These are phyloP conservation scores for Zaprionus taronus DNA, from an alignment of 1,140 invertebrate species.

Conservation along the genomic window DNA sequence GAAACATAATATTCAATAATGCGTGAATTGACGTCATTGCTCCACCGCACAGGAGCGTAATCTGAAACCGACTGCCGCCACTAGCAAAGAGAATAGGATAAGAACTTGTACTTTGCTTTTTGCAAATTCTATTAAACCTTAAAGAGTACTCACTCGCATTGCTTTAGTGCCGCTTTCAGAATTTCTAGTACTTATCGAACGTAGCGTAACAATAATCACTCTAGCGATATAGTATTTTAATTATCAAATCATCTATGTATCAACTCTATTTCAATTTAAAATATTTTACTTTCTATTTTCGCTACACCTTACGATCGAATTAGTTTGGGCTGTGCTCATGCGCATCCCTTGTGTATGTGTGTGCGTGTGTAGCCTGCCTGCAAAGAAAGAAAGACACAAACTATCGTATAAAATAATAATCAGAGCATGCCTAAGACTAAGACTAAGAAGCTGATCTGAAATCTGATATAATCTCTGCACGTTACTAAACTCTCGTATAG, in stretches of 20 bases:
- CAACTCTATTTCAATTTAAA: constrained; percentile 34
- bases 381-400: constrained; percentile 19
- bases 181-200: constrained; percentile 4
- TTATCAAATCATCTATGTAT: constrained; percentile 23
- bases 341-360: constrained; percentile 43
- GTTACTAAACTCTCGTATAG: constrained; percentile 58
- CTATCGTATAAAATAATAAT: not conserved
- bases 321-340: constrained; percentile 43
- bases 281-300: constrained; percentile 67
- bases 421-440: constrained; percentile 39
- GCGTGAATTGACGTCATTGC: constrained; percentile 28
- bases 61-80: constrained; percentile 25
- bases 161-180: constrained; percentile 43
- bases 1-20: constrained; percentile 36
- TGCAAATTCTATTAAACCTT: constrained; percentile 29
- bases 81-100: constrained; percentile 24
- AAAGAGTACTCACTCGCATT: constrained; percentile 33
- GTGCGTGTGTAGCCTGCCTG: constrained; percentile 54
- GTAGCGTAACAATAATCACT: not conserved
- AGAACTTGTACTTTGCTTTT: constrained; percentile 22
- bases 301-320: constrained; percentile 49
- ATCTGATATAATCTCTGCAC: constrained; percentile 53
- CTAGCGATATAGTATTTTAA: constrained; percentile 38
- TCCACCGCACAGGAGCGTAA: constrained; percentile 34
- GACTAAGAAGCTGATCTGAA: constrained; percentile 34